Base-by-base conservation (phyloP, 2,797 vertebrate species). In the Micropoecilia bifurca region DNA sequence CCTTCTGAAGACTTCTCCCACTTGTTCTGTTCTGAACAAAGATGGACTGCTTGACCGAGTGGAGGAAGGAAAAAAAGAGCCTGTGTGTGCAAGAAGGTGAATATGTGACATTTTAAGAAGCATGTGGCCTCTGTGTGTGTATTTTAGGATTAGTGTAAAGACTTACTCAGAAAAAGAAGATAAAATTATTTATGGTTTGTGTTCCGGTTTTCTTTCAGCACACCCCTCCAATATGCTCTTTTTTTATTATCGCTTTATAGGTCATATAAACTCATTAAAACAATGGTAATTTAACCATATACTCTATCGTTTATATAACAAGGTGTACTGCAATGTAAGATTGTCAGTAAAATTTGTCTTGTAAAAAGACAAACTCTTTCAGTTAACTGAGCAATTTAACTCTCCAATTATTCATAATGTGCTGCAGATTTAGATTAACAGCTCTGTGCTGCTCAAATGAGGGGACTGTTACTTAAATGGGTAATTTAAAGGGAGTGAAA, bases 1-100 rank as follows among this genome's bases (percentile, higher is more conserved):
- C 93, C 87, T 91, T 93, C 81, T 85, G 85, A 89, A 88, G 88
- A 90, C 83, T 82, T 92, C 85, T 88, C 78, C 90, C 91, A 87
- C 85, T 91, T 84, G 85, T 86, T 88, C 85, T 81, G 82, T 61
- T 85, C 59, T 73, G 79, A 88, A 78, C 75, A 77, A 73, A 85
- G 83, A 89, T 36, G 79, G 47, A 78, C 75, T 83, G 81, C 39
- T 80, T 80, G 81, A 79, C 72, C 1, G 55, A 83, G 75, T 45
- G 63, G 68, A 72, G 20, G 79, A 53, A 39, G 45, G n/a, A 36
- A 72, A 76, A 53, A 28, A n/a, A 72, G 74, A 71, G 41, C 41
- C 10, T 63, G 61, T 50, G 59, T 48, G 69, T 53, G 43, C 48
- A 43, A 66, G 69, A 83, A 45, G 25, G 48, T 78, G 71, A 84